Evolutionary conservation across 2,888 invertebrate species (phyloP).

Genomic region (Ethmia dodecea): DNA sequence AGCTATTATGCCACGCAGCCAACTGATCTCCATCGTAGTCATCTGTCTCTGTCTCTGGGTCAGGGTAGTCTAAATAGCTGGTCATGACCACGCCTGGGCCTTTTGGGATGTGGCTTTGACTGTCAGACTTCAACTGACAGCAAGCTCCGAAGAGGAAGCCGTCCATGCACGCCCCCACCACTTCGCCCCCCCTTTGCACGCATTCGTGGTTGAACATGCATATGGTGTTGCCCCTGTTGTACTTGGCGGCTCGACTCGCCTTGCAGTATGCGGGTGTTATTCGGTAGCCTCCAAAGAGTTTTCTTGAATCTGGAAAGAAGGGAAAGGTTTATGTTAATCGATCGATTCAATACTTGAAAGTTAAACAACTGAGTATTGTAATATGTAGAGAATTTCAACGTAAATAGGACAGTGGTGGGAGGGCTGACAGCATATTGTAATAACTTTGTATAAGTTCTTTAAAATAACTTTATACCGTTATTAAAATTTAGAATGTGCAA

Average conservation of each 20-base stretch:
- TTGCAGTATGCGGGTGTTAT: conserved; percentile 90
- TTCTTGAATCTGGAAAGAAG: conserved; percentile 70
- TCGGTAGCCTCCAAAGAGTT: conserved; percentile 90
- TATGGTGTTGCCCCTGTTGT: conserved; percentile 84
- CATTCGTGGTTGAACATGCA: conserved; percentile 98
- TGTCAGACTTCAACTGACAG: conserved; percentile 82
- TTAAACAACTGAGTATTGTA: no score
- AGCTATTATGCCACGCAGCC: conserved; percentile 63
- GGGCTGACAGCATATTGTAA: no score
- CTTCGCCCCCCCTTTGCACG: conserved; percentile 85
- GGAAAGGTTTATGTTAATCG: conserved; percentile 6
- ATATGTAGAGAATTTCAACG: no score
- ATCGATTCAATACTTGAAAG: no score
- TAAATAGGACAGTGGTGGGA: no score
- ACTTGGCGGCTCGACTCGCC: conserved; percentile 80
- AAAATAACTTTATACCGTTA: no score
- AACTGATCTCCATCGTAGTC: conserved; percentile 60
- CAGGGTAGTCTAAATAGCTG: conserved; percentile 65
- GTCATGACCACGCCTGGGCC: conserved; percentile 71
- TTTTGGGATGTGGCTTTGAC: conserved; percentile 67
- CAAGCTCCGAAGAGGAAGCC: conserved; percentile 95
- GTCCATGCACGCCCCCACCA: conserved; percentile 93
- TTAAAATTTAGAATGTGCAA: no score
- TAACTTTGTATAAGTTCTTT: no score
- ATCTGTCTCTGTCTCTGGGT: conserved; percentile 50